These are phyloP conservation scores for Neoaliturus tenellus DNA, from an alignment of 2,888 invertebrate genomes.

Conservation along the genomic window DNA sequence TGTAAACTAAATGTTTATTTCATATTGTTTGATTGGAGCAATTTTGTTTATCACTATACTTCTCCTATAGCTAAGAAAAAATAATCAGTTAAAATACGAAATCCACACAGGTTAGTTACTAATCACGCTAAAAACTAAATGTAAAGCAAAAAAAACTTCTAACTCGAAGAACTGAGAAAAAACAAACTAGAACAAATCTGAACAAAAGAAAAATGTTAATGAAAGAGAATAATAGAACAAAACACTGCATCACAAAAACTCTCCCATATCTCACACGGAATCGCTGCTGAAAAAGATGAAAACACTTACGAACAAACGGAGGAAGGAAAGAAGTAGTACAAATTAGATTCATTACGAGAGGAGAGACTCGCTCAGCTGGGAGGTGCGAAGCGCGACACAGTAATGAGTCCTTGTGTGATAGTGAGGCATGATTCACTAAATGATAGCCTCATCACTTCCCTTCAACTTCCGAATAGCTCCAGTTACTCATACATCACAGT, in stretches of 20 bases:
- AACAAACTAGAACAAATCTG: neutral
- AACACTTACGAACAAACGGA: neutral
- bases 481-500: neutral
- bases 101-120: too few species aligned
- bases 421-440: slow-evolving; percentile 1
- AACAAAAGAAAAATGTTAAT: neutral
- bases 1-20: too few species aligned
- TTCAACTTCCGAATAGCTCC: neutral
- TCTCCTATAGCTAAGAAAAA: too few species aligned
- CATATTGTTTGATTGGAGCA: too few species aligned
- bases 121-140: too few species aligned
- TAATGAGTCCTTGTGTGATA: slow-evolving; percentile 7
- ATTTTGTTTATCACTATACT: too few species aligned
- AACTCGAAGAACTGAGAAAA: too few species aligned
- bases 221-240: neutral
- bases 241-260: neutral
- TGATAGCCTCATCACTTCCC: neutral
- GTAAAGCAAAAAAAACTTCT: too few species aligned
- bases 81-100: too few species aligned
- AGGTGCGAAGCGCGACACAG: neutral
- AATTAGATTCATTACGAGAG: slow-evolving; percentile 1
- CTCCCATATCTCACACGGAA: neutral
- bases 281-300: neutral
- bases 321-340: neutral
- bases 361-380: neutral